Evolutionary conservation across 1,140 invertebrate genomes (phyloP), one percentile per base, ranked within the genome.

Genomic region (Phocides pigmalion): DNA sequence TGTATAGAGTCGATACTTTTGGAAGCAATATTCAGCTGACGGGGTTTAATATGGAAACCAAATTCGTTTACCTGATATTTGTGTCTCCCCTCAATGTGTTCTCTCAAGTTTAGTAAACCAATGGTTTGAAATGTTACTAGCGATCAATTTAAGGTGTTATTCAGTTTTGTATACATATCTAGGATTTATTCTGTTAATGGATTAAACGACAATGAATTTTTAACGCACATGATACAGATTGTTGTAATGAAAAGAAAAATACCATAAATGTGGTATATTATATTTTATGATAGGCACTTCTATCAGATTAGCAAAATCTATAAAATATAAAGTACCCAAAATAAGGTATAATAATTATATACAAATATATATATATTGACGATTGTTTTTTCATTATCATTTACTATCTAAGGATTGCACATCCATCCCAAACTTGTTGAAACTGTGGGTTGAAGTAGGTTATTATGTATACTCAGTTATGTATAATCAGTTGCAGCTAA

Each of bases 371-470:
- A 49, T 28, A 14, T 49, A 49, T 49, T 28, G 12, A 49, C 9
- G n/a, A 35, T n/a, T 20, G 28, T 14, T 28, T 25, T 59, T 15
- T 20, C 25, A 35, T 25, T 32, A 19, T 46, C 20, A 25, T 35
- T 12, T 28, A 46, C n/a, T 20, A 25, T 22, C 22, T 12, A 25
- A 28, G 12, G n/a, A 58, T 0, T 58, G 42, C 16, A 46, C 15
- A 25, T 14, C 41, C 41, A 58, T 58, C 54, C 28, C 41, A 58
- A 46, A 58, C n/a, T n/a, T 58, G 25, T 32, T 35, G 14, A 58
- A 32, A 19, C 0, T 46, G 19, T 32, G 51, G 54, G 25, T 58
- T 32, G 11, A 35, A 32, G 25, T 58, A 58, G 15, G 39, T 46
- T 58, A 41, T 46, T 32, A 42, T 12, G 0, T 16, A 35, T 17